These are phyloP conservation scores for Eumeta japonica DNA, from an alignment of 1,140 invertebrate genomes.

Conservation along the genomic window DNA sequence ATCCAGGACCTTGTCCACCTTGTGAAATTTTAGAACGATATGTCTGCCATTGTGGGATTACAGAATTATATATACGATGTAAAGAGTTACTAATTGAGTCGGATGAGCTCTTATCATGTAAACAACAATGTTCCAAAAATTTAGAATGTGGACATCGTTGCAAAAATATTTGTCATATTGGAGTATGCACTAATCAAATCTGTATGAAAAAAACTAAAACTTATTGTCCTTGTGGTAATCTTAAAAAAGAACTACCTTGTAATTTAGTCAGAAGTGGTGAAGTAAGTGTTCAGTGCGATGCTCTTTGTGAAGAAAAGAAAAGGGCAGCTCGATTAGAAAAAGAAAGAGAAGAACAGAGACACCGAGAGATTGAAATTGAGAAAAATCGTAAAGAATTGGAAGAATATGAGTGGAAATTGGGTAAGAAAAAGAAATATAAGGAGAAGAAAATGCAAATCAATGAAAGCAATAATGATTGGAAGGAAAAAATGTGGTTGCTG, in stretches of 20 bases:
- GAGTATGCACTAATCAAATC: constrained; percentile 65
- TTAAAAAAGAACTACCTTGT: constrained; percentile 77
- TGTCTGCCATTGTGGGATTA: constrained; percentile 78
- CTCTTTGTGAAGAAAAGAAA: constrained; percentile 60
- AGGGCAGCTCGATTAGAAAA: constrained; percentile 52
- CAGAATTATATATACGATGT: constrained; percentile 73
- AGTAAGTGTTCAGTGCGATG: constrained; percentile 62
- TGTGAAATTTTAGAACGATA: constrained; percentile 73
- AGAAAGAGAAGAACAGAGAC: constrained; percentile 56
- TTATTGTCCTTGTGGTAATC: constrained; percentile 74
- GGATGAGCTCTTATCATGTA: constrained; percentile 67
- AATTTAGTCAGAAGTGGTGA: constrained; percentile 58
- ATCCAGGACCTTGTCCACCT: constrained; percentile 66
- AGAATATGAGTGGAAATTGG: constrained; percentile 72
- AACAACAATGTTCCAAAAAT: constrained; percentile 83
- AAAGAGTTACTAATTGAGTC: constrained; percentile 62
- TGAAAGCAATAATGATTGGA: constrained; percentile 30
- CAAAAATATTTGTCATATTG: constrained; percentile 73
- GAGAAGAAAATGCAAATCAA: constrained; percentile 45
- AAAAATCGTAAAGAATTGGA: constrained; percentile 69
- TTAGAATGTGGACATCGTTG: constrained; percentile 77
- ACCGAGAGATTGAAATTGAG: constrained; percentile 61
- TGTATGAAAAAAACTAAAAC: constrained; percentile 82
- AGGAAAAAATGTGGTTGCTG: constrained; percentile 48
- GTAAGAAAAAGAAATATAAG: constrained; percentile 57